A percentile compares a stretch with the other conserved stretches of the same genome.
These are phyloP conservation scores for Montipora sp. DNA, from an alignment of 64 coral and sea anemone genomes.

Conservation along the genomic window DNA sequence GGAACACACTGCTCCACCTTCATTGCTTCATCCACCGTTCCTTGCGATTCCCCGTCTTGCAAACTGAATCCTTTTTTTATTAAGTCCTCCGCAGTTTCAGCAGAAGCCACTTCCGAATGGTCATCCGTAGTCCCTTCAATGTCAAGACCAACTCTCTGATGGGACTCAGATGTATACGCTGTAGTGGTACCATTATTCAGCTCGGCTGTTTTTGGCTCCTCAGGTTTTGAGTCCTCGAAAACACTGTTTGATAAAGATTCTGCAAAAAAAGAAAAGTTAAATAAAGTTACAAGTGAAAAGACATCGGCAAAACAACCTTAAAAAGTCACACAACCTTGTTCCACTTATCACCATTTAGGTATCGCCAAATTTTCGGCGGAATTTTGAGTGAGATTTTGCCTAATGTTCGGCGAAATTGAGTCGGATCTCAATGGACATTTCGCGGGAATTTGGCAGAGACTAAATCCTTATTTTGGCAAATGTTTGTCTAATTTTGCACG, in stretches of 20 bases:
- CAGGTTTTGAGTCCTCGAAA: slow-evolving; percentile 29
- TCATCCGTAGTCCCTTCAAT: not conserved
- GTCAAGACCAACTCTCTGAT: not conserved
- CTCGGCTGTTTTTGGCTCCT: not conserved
- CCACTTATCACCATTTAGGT: too few species aligned
- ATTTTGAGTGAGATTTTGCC: too few species aligned
- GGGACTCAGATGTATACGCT: not conserved
- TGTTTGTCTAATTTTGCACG: too few species aligned
- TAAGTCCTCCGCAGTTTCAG: not conserved
- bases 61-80: not conserved
- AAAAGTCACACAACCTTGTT: too few species aligned
- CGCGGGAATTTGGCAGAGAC: too few species aligned
- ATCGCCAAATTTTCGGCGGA: too few species aligned
- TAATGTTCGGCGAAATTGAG: too few species aligned
- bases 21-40: not conserved
- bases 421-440: too few species aligned
- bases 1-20: not conserved
- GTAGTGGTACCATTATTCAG: not conserved
- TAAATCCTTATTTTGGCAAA: too few species aligned
- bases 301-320: too few species aligned
- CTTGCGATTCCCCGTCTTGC: not conserved
- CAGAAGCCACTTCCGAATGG: not conserved
- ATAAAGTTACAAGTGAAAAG: too few species aligned
- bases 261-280: not conserved
- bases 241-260: slow-evolving; percentile 33